These are phyloP conservation scores for Rhagologus leucostigma DNA, from an alignment of 2,113 vertebrate species.

Conservation along the genomic window DNA sequence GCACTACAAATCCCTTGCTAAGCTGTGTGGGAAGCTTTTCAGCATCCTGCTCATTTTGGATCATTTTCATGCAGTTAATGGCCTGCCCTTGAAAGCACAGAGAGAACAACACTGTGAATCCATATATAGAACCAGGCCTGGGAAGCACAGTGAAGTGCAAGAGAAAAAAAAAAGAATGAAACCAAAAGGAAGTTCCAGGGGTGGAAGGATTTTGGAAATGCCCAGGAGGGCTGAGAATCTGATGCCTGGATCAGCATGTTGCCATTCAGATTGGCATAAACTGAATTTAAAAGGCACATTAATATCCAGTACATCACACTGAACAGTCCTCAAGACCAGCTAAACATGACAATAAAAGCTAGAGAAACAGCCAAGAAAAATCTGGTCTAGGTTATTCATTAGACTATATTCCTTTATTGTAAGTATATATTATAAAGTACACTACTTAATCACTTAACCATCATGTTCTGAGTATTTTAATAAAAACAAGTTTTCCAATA, in stretches of 20 bases:
- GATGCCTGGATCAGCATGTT: neutral
- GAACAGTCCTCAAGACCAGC: neutral
- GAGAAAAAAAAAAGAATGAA: neutral
- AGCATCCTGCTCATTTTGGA: neutral
- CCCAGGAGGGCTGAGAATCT: neutral
- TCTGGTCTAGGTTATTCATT: neutral
- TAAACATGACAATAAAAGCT: neutral
- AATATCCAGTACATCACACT: neutral
- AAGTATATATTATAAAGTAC: neutral
- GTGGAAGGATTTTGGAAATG: neutral
- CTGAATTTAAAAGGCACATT: neutral
- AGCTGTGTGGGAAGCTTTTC: neutral
- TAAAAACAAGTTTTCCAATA: neutral
- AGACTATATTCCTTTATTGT: neutral
- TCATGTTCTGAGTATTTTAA: neutral
- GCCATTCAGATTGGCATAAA: neutral
- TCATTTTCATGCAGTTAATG: neutral
- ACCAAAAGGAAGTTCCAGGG: neutral
- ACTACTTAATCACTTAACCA: neutral
- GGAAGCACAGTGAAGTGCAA: neutral
- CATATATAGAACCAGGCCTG: neutral
- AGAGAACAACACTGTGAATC: neutral
- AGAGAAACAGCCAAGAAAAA: neutral
- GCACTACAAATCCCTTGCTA: neutral
- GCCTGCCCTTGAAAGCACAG: neutral